Evolutionary conservation across 2,888 invertebrate genomes (phyloP).

Genomic region (Branchellion lobata): DNA sequence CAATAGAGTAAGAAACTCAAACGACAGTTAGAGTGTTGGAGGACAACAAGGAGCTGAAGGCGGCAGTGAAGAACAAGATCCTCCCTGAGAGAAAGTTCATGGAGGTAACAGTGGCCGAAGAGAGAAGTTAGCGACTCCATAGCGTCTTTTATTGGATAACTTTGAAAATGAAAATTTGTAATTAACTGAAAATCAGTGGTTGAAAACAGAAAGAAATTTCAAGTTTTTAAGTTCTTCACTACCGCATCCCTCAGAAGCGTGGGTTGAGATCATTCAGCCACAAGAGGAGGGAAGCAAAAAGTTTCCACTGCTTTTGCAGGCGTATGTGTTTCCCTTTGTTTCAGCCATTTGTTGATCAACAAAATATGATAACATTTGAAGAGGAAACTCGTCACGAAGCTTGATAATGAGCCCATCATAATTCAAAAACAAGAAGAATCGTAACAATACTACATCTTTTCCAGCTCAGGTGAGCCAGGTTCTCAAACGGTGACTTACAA

Average conservation of each 20-base stretch:
- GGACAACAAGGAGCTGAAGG: constrained; percentile 76
- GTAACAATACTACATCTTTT: no score
- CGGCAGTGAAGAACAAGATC: constrained; percentile 73
- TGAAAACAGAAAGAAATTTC: no score
- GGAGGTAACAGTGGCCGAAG: constrained; percentile 82
- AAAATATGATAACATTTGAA: no score
- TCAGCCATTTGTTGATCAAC: no score
- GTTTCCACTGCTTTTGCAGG: constrained; percentile 86
- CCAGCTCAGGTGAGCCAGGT: constrained; percentile 87
- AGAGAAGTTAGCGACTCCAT: constrained; percentile 52
- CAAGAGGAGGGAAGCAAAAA: constrained; percentile 90
- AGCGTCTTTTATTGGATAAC: no score
- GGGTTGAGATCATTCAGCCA: constrained; percentile 74
- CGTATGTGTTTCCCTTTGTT: constrained; percentile 69
- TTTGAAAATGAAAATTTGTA: no score
- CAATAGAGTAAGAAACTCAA: neutral
- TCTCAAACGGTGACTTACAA: constrained; percentile 85
- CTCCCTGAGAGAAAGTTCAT: constrained; percentile 84
- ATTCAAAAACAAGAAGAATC: no score
- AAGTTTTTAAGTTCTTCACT: constrained; percentile 38
- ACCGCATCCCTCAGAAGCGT: constrained; percentile 44
- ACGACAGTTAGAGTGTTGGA: constrained; percentile 66
- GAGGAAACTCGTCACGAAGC: neutral
- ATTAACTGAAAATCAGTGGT: no score
- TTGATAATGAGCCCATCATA: neutral